Percentiles rank a stretch among this genome's conserved stretches.
phyloP scores from a whole-genome alignment of 2,113 vertebrate genomes.

The Eulemur rufifrons region DNA sequence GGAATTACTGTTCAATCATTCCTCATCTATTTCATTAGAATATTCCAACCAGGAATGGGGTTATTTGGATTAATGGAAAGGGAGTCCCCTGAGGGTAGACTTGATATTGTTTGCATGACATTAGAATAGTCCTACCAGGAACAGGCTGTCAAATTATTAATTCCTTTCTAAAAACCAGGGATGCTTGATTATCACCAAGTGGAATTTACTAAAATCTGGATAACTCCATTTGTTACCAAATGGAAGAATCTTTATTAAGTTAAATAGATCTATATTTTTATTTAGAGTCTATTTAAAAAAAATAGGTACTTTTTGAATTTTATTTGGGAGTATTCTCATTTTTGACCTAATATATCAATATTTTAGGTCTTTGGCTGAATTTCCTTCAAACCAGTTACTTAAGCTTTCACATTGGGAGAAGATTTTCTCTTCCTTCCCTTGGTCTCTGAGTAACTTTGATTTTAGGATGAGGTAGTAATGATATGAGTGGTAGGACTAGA shows the following conservation, averaged over 20 bases:
- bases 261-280: not conserved
- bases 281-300: not conserved
- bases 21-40: not conserved
- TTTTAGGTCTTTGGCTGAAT: not conserved
- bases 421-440: not conserved
- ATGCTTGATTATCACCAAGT: not conserved
- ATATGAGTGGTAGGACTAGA: not conserved
- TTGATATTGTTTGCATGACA: not conserved
- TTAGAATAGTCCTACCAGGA: not conserved
- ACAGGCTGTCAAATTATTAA: not conserved
- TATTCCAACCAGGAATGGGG: not conserved
- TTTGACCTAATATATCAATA: not conserved
- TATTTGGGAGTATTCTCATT: not conserved
- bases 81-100: not conserved
- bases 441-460: not conserved
- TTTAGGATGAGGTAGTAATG: not conserved
- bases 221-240: not conserved
- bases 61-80: not conserved
- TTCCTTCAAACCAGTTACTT: conserved; percentile 3
- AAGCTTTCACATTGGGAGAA: not conserved
- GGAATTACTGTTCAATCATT: not conserved
- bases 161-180: not conserved
- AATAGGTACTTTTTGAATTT: not conserved
- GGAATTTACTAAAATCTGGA: not conserved
- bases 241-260: not conserved